Conservation (phyloP, 2,113 vertebrate species). For the Neotoma lepida region DNA sequence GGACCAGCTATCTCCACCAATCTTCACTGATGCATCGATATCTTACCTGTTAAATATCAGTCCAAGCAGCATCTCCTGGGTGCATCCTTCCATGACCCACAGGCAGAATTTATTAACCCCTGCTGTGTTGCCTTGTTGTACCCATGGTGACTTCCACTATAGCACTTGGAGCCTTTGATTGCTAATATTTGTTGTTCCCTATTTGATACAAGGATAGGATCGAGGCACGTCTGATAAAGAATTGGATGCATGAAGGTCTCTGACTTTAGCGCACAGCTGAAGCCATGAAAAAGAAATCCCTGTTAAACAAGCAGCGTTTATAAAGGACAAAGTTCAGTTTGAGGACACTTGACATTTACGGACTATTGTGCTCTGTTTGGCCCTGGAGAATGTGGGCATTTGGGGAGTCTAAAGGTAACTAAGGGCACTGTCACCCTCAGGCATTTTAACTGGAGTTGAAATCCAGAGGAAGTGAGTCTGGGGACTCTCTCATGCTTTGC, state of each 20-base stretch:
- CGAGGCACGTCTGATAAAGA: not conserved
- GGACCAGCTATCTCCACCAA: not conserved
- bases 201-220: not conserved
- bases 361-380: conserved; percentile 65
- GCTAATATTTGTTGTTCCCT: not conserved
- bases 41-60: not conserved
- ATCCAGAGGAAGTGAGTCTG: conserved; percentile 80
- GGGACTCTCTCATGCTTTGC: conserved; percentile 72
- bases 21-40: not conserved
- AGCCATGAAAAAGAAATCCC: conserved; percentile 14
- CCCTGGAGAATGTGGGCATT: conserved; percentile 66
- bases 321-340: conserved; percentile 73
- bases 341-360: conserved; percentile 70
- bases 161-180: not conserved
- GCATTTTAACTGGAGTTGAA: conserved; percentile 75
- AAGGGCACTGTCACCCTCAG: conserved; percentile 74
- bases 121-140: not conserved
- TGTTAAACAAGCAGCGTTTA: conserved; percentile 72
- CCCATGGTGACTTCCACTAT: not conserved
- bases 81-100: not conserved
- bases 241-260: not conserved
- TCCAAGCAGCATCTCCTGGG: not conserved
- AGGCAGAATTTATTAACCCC: not conserved
- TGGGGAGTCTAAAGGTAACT: conserved; percentile 62
- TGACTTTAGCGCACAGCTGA: not conserved